Evolutionary conservation across 2,113 vertebrate species (phyloP).

Genomic region (Euleptes europaea): DNA sequence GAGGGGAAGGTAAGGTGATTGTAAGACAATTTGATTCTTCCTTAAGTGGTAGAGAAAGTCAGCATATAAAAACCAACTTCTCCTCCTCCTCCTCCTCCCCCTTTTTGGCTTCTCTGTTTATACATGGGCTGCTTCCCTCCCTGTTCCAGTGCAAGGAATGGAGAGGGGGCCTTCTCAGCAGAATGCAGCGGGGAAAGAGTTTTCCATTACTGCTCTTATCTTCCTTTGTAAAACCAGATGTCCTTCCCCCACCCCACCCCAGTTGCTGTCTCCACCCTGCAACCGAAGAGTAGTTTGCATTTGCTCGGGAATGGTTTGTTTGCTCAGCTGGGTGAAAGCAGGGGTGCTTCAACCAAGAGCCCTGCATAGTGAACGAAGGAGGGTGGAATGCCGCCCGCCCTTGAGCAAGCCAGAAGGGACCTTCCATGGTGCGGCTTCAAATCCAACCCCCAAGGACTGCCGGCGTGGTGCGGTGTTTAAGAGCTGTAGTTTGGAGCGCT

Average conservation of each 20-base stretch:
- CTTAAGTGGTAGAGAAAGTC: too few relatives aligned
- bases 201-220: fast-evolving
- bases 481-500: too few relatives aligned
- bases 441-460: too few relatives aligned
- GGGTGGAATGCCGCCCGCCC: fast-evolving
- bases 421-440: too few relatives aligned
- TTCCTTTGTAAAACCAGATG: not conserved
- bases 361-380: not conserved
- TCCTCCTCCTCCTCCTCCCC: too few relatives aligned
- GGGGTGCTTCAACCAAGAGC: not conserved
- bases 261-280: not conserved
- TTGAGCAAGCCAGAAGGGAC: not conserved
- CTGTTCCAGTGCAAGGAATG: not conserved
- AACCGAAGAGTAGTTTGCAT: fast-evolving
- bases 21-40: too few relatives aligned
- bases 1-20: too few relatives aligned
- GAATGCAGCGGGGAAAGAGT: not conserved
- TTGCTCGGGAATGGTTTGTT: slow-evolving; percentile 23
- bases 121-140: not conserved
- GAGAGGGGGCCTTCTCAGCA: not conserved
- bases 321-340: slow-evolving; percentile 48
- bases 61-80: too few relatives aligned
- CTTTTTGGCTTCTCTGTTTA: not conserved
- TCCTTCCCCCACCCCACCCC: too few relatives aligned
- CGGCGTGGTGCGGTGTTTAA: too few relatives aligned